Evolutionary conservation across 2,113 vertebrate genomes (phyloP), one percentile per base, ranked within the genome.

Genomic region (Bungarus multicinctus): DNA sequence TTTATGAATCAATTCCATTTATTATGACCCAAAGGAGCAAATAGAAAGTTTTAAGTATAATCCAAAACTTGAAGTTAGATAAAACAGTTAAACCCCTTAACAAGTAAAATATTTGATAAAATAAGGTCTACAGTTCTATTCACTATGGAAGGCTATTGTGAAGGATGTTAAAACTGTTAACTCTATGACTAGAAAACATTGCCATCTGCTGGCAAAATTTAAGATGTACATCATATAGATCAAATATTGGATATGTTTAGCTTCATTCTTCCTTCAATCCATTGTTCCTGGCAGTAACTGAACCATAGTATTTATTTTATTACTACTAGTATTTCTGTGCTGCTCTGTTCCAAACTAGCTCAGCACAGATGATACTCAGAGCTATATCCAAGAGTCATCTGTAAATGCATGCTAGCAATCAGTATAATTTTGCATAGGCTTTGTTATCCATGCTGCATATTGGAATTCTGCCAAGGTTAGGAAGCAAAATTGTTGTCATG

Each of bases 171-270:
- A 94, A 92, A 74, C 50, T 94, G 89, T 60, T 45, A 43, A 91
- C 27, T 87, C 27, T 92, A 25, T 93, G 55, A 91, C 95, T 92
- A 43, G 30, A 47, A 85, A 90, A 93, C 34, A 27, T 81, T 86
- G 88, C 92, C 92, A 85, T 52, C 88, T 90, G 54, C 69, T 93
- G 92, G 74, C 27, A 27, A 1, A 20, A n/a, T 47, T 60, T 39
- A 60, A n/a, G 20, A 22, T 27, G 58, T 25, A 58, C 30, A 60
- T 9, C 30, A 52, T 50, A 86, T 60, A n/a, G 27, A 22, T 57
- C 27, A 22, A 53, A 4, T 5, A 45, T 8, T 64, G 12, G 47
- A 11, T 10, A 52, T 14, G 18, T 30, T 20, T 18, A 87, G 39
- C 3, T 92, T 54, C 11, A 27, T 39, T 47, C 81, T 92, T 53